A percentile compares a stretch with the other conserved stretches of the same genome.
phyloP scores from a whole-genome alignment of 2,797 vertebrate species.

The Chelon auratus region DNA sequence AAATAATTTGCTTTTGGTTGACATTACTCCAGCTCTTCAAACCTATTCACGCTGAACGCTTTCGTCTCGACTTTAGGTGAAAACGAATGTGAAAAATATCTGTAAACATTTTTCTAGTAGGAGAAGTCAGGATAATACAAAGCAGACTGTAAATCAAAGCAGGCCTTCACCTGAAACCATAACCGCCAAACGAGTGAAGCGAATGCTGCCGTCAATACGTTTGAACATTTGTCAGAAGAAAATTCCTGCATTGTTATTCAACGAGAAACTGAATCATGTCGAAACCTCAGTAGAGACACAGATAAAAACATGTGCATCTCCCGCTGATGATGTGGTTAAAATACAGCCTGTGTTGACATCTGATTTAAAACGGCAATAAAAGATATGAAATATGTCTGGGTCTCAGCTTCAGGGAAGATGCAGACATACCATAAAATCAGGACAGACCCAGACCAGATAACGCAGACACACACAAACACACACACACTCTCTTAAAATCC shows the following conservation, averaged over 20 bases:
- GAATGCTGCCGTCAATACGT: too few relatives aligned
- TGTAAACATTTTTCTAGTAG: not conserved
- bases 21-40: not conserved
- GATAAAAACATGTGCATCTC: not conserved
- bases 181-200: not conserved
- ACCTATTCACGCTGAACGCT: constrained; percentile 1
- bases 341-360: constrained; percentile 26
- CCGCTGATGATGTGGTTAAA: constrained; percentile 22
- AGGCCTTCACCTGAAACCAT: constrained; percentile 12
- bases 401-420: constrained; percentile 20
- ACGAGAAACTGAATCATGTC: constrained; percentile 15
- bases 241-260: not conserved
- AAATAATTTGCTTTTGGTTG: not conserved
- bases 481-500: constrained; percentile 29
- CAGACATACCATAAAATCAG: constrained; percentile 22
- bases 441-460: constrained; percentile 27
- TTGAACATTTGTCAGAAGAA: not conserved
- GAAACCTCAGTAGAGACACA: not conserved
- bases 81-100: constrained; percentile 11
- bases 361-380: constrained; percentile 56
- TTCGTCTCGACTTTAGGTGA: not conserved
- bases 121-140: not conserved
- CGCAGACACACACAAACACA: constrained; percentile 18
- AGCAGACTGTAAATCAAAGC: constrained; percentile 11
- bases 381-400: constrained; percentile 42